Evolutionary conservation across 2,888 invertebrate genomes (phyloP).

Genomic region (Desoria tigrina): DNA sequence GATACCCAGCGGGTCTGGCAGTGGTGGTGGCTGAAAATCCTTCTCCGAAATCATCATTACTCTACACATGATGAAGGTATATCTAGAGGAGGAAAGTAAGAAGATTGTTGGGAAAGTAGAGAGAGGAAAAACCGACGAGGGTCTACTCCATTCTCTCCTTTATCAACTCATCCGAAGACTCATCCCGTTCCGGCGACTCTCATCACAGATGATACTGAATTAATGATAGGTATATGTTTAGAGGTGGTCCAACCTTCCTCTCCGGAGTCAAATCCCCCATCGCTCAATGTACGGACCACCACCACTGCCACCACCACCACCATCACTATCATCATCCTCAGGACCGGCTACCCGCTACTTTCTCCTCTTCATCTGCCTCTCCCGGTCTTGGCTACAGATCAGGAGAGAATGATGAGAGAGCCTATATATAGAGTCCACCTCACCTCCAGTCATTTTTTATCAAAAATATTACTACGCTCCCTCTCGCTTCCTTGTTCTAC

Average conservation of each 20-base stretch:
- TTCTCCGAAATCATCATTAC: constrained; percentile 49
- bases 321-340: not conserved
- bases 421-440: constrained; percentile 13
- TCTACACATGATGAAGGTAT: constrained; percentile 10
- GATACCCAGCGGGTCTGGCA: constrained; percentile 45
- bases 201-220: constrained; percentile 38
- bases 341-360: not conserved
- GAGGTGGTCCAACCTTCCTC: constrained; percentile 25
- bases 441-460: constrained; percentile 13
- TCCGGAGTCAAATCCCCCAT: constrained; percentile 3
- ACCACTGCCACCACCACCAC: no score
- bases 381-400: no score
- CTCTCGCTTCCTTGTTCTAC: constrained; percentile 30
- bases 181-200: constrained; percentile 32
- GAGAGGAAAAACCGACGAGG: no score
- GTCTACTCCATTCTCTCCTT: constrained; percentile 18
- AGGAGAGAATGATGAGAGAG: not conserved
- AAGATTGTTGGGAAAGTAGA: no score
- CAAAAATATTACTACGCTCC: constrained; percentile 10
- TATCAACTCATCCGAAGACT: constrained; percentile 41
- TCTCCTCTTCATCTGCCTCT: constrained; percentile 1
- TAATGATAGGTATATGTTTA: constrained; percentile 32
- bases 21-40: constrained; percentile 38
- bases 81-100: no score
- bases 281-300: not conserved